Evolutionary conservation across 23 tunicate genomes (phyloP).

Genomic region (Diplosoma virens): DNA sequence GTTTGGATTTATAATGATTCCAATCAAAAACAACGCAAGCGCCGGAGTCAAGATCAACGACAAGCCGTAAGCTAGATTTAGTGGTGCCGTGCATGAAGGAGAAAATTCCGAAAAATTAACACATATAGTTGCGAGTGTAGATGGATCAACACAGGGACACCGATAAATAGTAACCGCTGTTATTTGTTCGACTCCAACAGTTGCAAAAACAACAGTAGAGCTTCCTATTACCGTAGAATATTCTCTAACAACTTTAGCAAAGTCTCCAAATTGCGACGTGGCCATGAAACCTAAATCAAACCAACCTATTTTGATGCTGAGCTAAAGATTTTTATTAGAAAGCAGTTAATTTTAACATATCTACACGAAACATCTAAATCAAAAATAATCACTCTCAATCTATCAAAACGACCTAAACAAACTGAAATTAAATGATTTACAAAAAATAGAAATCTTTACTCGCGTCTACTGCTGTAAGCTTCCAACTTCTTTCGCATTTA

Average conservation of each 20-base stretch:
- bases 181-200: slow-evolving; percentile 32
- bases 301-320: no score
- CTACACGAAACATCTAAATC: no score
- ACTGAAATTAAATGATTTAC: no score
- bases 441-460: no score
- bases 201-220: slow-evolving; percentile 23
- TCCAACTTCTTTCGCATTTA: no score
- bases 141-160: slow-evolving; percentile 56
- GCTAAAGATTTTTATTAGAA: no score
- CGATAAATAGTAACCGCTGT: slow-evolving; percentile 33
- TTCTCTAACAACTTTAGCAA: slow-evolving; percentile 13
- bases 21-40: slow-evolving; percentile 39
- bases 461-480: no score
- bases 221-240: slow-evolving; percentile 29
- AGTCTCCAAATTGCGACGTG: neutral
- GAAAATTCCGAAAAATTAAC: neutral
- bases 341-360: no score
- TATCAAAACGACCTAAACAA: no score
- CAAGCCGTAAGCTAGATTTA: slow-evolving; percentile 55
- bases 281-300: no score
- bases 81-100: neutral
- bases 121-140: slow-evolving; percentile 9
- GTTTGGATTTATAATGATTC: slow-evolving; percentile 21
- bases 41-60: slow-evolving; percentile 53
- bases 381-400: no score